Percentiles rank a stretch among this genome's conserved stretches.
These are phyloP conservation scores for Eupithecia insigniata DNA, from an alignment of 2,888 invertebrate species.

Conservation along the genomic window DNA sequence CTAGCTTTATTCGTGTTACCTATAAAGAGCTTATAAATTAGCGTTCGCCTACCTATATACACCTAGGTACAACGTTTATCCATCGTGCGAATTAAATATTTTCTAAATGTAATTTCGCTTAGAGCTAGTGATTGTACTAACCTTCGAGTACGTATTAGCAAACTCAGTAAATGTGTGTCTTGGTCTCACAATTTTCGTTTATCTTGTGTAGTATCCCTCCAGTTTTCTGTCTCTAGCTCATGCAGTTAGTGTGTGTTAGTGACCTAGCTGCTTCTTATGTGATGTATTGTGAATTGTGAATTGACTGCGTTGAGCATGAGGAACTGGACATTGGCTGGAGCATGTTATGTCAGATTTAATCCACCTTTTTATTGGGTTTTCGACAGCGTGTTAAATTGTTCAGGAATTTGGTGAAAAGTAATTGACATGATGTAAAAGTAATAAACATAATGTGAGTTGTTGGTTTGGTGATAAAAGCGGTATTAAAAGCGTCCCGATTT, in stretches of 20 bases:
- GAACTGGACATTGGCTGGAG: constrained; percentile 31
- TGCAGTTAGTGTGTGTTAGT: not conserved
- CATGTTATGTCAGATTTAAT: constrained; percentile 42
- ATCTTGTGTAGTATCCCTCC: not conserved
- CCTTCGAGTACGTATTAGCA: too few relatives aligned
- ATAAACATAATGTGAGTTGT: too few relatives aligned
- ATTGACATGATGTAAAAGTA: too few relatives aligned
- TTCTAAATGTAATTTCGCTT: too few relatives aligned
- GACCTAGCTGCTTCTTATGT: not conserved
- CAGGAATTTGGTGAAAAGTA: not conserved
- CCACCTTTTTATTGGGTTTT: constrained; percentile 32
- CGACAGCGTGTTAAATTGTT: constrained; percentile 10
- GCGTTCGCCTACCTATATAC: too few relatives aligned
- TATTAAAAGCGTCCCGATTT: not conserved
- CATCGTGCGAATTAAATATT: too few relatives aligned
- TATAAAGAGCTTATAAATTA: too few relatives aligned
- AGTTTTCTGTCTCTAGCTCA: not conserved
- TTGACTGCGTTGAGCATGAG: constrained; percentile 27
- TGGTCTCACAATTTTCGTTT: too few relatives aligned
- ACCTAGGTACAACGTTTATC: too few relatives aligned
- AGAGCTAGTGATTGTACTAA: too few relatives aligned
- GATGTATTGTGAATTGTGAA: not conserved
- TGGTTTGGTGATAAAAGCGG: not conserved
- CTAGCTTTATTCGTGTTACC: too few relatives aligned
- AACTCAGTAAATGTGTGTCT: too few relatives aligned